Base-by-base conservation (phyloP, 2,797 vertebrate genomes). In the Alauda arvensis region DNA sequence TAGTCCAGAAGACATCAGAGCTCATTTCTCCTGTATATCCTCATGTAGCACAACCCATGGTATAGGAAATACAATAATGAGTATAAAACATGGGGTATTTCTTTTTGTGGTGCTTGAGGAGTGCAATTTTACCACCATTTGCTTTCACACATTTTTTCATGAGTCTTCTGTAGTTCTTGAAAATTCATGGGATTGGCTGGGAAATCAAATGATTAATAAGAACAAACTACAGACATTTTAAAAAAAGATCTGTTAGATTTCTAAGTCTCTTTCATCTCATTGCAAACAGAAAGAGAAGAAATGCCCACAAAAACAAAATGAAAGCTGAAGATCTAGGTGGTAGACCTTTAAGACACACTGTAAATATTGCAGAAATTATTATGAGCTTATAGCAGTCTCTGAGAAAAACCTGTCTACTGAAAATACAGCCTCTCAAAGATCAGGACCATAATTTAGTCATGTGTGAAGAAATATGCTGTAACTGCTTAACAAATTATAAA, bases 401-500 rank as follows among this genome's bases (percentile, higher is more conserved):
- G 53, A 83, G 59, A 77, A 90, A 87, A 74, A 79, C 63, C 26
- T 74, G n/a, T 78, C 76, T 77, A 18, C 56, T 80, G 87, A 88
- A 91, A 90, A 87, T 85, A 90, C 15, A 78, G 19, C 52, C 42
- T 72, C 34, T 92, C 68, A 76, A 76, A 85, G 52, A 77, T 18
- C 2, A 3, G 63, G 66, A 48, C 18, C 39, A 39, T 83, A 85
- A 81, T 84, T 87, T 69, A 92, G 48, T 66, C 33, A 18, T 48
- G 29, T 59, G 28, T 43, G 20, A 57, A 91, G 69, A 83, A 88
- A 87, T 91, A 85, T 37, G 45, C 25, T 87, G 5, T 29, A 68
- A 85, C 60, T 83, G 67, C 56, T 94, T 88, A 87, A 91, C 48
- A 93, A 93, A 92, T 89, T 90, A 56, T 83, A 70, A 80, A 87